A percentile compares a stretch with the other conserved stretches of the same genome.
These are phyloP conservation scores for Rhopalosiphum padi DNA, from an alignment of 1,140 invertebrate species.

Conservation along the genomic window DNA sequence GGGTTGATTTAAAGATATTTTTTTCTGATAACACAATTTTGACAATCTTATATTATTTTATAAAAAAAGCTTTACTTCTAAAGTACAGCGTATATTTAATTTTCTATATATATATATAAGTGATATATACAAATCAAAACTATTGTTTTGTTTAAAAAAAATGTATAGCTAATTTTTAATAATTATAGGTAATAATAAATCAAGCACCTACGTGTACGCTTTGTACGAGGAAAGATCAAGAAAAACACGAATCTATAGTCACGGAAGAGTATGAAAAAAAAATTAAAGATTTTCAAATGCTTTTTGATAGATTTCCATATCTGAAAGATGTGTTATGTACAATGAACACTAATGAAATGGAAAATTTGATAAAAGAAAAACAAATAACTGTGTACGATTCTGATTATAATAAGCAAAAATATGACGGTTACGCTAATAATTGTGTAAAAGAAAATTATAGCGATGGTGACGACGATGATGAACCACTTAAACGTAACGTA, in stretches of 20 bases:
- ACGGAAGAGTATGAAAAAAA: not conserved
- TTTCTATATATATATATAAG: not conserved
- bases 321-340: constrained; percentile 16
- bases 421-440: not conserved
- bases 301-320: constrained; percentile 18
- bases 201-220: not conserved
- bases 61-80: no score
- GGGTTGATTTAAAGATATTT: no score
- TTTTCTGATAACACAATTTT: no score
- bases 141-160: not conserved
- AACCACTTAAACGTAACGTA: not conserved
- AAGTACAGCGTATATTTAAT: no score
- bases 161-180: not conserved
- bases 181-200: not conserved
- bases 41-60: no score
- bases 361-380: constrained; percentile 18
- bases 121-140: not conserved
- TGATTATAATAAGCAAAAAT: not conserved
- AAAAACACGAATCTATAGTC: not conserved
- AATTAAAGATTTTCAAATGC: not conserved
- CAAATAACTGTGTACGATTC: not conserved
- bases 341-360: not conserved
- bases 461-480: not conserved
- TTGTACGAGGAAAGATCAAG: not conserved
- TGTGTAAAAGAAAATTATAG: not conserved